Evolutionary conservation across 2,113 vertebrate species (phyloP), one percentile per base, ranked within the genome.

Genomic region (Phaetusa simplex): DNA sequence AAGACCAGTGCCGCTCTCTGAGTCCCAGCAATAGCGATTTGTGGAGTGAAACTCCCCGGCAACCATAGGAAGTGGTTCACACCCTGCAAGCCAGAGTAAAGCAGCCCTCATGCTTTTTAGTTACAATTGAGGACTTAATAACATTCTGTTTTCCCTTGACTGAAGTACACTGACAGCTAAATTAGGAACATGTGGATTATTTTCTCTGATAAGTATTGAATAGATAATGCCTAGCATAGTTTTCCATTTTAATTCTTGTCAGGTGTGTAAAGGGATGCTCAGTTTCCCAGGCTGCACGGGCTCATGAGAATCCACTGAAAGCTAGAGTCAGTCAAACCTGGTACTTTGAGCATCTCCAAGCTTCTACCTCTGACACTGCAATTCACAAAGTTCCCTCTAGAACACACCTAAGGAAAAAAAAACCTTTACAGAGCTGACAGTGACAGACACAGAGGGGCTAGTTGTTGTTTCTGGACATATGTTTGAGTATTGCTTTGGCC

Each of bases 381-480:
- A 47, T 47, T 86, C 38, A 81, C 59, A 78, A 66, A 70, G n/a
- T 14, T 90, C 20, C 18, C 64, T 34, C 59, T 74, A 67, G 62
- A 90, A 79, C 21, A 34, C 10, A 58, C 16, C 34, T 8, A 42
- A 56, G 59, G 55, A 27, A 56, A 26, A 30, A 40, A 4, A 1
- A 30, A 9, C 8, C 17, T 36, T 4, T 47, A 16, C 13, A 69
- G 47, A 66, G 30, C 50, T 94, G 52, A 40, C 43, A 43, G 3
- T 82, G 61, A 85, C 94, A 95, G 77, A 90, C 3, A 13, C 77
- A 82, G 34, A 88, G 65, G n/a, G 52, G 49, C 5, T 59, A 65
- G 40, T 50, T 93, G 43, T 67, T 89, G 30, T 88, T 92, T 79
- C 72, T 91, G 56, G 86, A 76, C 88, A 88, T 88, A 86, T 87